phyloP scores from a whole-genome alignment of 2,888 invertebrate genomes.

The Cephus pygmeus region DNA sequence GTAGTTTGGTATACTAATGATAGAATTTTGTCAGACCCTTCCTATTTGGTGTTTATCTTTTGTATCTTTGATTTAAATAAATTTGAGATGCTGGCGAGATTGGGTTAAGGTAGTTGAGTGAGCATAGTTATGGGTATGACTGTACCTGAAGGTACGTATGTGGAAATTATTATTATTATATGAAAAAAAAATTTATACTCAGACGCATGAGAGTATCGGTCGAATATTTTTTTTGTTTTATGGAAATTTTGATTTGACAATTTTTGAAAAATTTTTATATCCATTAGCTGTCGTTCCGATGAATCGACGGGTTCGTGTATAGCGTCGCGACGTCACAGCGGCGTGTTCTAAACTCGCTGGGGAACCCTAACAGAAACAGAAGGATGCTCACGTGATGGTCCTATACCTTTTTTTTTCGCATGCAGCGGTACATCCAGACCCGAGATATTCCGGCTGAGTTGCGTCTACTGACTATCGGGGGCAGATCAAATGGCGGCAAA shows the following conservation, averaged over 20 bases:
- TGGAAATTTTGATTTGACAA: too few relatives aligned
- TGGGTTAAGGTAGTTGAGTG: constrained; percentile 11
- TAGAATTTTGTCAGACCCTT: constrained; percentile 9
- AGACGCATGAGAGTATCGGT: too few relatives aligned
- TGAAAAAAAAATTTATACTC: too few relatives aligned
- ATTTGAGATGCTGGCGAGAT: constrained; percentile 13
- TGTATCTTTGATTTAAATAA: constrained; percentile 22
- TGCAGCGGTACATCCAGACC: constrained; percentile 26
- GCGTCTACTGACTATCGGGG: constrained; percentile 54
- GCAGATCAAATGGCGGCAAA: constrained; percentile 56
- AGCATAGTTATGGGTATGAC: too few relatives aligned
- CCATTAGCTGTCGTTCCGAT: constrained; percentile 16
- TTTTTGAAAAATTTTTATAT: too few relatives aligned
- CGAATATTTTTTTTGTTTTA: too few relatives aligned
- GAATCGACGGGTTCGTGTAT: constrained; percentile 19
- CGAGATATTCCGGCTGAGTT: constrained; percentile 61
- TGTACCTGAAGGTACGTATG: too few relatives aligned
- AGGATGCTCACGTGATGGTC: constrained; percentile 24
- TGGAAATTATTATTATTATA: too few relatives aligned
- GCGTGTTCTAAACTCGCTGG: constrained; percentile 34
- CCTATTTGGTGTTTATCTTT: constrained; percentile 7
- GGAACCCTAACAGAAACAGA: constrained; percentile 38
- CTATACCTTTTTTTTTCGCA: constrained; percentile 29
- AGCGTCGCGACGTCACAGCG: constrained; percentile 14
- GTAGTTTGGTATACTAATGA: neutral